Evolutionary conservation across 2,797 vertebrate genomes (phyloP).

Genomic region (Tachyglossus aculeatus): DNA sequence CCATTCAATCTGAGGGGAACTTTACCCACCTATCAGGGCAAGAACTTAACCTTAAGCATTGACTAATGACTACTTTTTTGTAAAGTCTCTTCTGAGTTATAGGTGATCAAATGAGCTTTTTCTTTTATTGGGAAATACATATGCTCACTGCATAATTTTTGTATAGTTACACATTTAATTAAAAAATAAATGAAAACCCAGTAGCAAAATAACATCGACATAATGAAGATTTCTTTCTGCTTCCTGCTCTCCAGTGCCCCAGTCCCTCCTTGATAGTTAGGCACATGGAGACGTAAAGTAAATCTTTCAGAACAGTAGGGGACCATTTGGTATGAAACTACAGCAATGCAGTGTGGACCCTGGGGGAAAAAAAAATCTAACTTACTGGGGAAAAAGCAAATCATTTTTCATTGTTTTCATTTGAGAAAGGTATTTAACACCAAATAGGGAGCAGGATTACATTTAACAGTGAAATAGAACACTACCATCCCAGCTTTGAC

Average conservation of each 20-base stretch:
- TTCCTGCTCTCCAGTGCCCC: too few relatives aligned
- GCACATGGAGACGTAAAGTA: slow-evolving; percentile 1
- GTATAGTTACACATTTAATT: slow-evolving; percentile 52
- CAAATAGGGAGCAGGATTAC: too few relatives aligned
- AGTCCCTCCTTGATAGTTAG: too few relatives aligned
- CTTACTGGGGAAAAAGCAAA: too few relatives aligned
- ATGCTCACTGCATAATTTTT: slow-evolving; percentile 44
- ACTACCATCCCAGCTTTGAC: too few relatives aligned
- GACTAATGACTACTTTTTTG: slow-evolving; percentile 23
- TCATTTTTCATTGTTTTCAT: too few relatives aligned
- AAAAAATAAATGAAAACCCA: slow-evolving; percentile 34
- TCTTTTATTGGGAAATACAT: slow-evolving; percentile 38
- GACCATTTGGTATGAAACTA: too few relatives aligned
- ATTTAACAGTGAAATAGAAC: too few relatives aligned
- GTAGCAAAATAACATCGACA: slow-evolving; percentile 26
- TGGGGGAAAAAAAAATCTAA: too few relatives aligned
- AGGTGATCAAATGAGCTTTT: slow-evolving; percentile 33
- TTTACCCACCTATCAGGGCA: slow-evolving; percentile 14
- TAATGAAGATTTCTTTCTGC: slow-evolving; percentile 45
- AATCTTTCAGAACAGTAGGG: slow-evolving; percentile 8
- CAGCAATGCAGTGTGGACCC: too few relatives aligned
- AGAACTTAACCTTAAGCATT: slow-evolving; percentile 20
- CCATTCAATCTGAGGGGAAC: too few relatives aligned
- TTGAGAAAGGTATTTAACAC: too few relatives aligned
- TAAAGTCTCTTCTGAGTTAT: slow-evolving; percentile 21